Conservation (phyloP, 2,888 invertebrate species). For the Lutraria lutraria region DNA sequence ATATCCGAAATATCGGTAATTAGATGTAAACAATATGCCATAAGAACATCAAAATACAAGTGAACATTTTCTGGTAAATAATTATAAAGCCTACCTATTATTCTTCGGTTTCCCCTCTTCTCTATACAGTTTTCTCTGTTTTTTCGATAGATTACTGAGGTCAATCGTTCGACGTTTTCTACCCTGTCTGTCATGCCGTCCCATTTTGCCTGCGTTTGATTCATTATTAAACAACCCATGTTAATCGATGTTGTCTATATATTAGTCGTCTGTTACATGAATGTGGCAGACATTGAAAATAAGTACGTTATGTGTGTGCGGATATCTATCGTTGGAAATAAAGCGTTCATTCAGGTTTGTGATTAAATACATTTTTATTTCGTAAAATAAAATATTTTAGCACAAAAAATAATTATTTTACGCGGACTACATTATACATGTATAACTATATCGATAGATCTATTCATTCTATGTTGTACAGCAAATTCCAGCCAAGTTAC, state of each 20-base stretch:
- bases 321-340: not conserved
- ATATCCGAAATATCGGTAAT: not conserved
- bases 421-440: no score
- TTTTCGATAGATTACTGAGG: conserved; percentile 57
- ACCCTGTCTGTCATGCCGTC: conserved; percentile 48
- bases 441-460: no score
- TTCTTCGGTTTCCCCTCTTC: conserved; percentile 21
- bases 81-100: conserved; percentile 8
- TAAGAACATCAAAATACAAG: not conserved
- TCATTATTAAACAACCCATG: not conserved
- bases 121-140: conserved; percentile 59
- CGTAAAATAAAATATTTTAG: no score
- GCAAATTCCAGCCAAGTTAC: no score
- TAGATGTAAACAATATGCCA: not conserved
- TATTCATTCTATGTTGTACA: no score
- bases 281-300: not conserved
- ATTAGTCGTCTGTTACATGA: no score
- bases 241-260: not conserved
- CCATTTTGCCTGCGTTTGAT: conserved; percentile 34
- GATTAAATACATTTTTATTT: not conserved
- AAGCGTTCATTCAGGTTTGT: not conserved
- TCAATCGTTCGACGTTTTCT: conserved; percentile 63
- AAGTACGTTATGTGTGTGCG: not conserved
- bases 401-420: no score
- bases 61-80: not conserved